Evolutionary conservation across 2,113 vertebrate genomes (phyloP), one percentile per base, ranked within the genome.

Genomic region (Archocentrus centrarchus): DNA sequence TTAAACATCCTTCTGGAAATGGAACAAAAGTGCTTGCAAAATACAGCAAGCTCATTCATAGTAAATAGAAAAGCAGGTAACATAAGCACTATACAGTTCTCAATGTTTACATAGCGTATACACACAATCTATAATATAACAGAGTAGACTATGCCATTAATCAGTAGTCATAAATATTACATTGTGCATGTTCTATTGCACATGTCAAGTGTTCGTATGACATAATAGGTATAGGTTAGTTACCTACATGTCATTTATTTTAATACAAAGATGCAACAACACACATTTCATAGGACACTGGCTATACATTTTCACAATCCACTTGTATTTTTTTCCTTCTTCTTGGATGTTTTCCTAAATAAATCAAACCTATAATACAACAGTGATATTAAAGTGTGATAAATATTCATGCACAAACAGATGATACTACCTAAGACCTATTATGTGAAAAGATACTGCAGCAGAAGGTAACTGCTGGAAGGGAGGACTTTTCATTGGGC

Each of bases 321-420:
- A 94, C 87, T 87, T 81, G 41, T 68, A 58, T 79, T 90, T 79
- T 88, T 92, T 92, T 86, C 81, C 35, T 88, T 89, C 86, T 70
- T 80, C 57, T 84, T 87, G 82, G 82, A 81, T 82, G 80, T 84
- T 93, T 88, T 89, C 86, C 92, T 93, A 94, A 94, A 91, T 88
- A 88, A 94, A 88, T 76, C 84, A 93, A 95, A 92, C 63, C 86
- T 93, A 93, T 94, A 92, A 91, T 95, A 94, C 94, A 94, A 93
- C 90, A 90, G 88, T 93, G 90, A 94, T 89, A 92, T 91, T 93
- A 92, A 92, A 90, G 80, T 89, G 90, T 87, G 90, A 94, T 94
- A 95, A 93, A 94, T 93, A 95, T 84, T 93, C 94, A 95, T 95
- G 94, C 94, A 95, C 92, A 91, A 93, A 94, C 88, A 86, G 88